phyloP scores from a whole-genome alignment of 2,888 invertebrate species.

The Ophion obscuratus region DNA sequence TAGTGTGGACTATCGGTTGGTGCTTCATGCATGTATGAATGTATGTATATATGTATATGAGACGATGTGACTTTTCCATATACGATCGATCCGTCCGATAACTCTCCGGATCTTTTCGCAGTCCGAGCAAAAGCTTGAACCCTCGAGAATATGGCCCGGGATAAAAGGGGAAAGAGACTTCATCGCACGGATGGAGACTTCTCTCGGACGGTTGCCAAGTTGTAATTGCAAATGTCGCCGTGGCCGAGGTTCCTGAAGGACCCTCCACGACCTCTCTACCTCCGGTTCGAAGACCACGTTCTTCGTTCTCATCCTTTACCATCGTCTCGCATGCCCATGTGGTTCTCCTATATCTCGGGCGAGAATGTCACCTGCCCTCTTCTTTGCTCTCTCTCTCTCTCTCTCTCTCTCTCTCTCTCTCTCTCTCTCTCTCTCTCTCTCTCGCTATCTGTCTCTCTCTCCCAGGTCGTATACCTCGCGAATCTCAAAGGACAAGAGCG shows the following conservation, averaged over 20 bases:
- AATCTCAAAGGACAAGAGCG: slow-evolving; percentile 66
- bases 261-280: slow-evolving; percentile 44
- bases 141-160: slow-evolving; percentile 44
- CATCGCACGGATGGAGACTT: slow-evolving; percentile 36
- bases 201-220: slow-evolving; percentile 65
- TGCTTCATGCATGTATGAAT: background rate
- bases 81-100: slow-evolving; percentile 59
- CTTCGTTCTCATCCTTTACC: slow-evolving; percentile 48
- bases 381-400: slow-evolving; percentile 15
- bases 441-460: slow-evolving; percentile 11
- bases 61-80: slow-evolving; percentile 40
- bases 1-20: slow-evolving; percentile 31
- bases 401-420: slow-evolving; percentile 25
- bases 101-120: slow-evolving; percentile 44
- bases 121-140: slow-evolving; percentile 46
- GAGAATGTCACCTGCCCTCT: slow-evolving; percentile 32
- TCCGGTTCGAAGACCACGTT: slow-evolving; percentile 50
- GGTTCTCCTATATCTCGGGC: slow-evolving; percentile 38
- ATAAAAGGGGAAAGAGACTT: slow-evolving; percentile 28
- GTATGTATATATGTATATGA: background rate
- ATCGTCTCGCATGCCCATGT: slow-evolving; percentile 37
- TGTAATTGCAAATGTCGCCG: slow-evolving; percentile 73
- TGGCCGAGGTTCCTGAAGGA: slow-evolving; percentile 62
- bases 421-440: slow-evolving; percentile 4
- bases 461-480: slow-evolving; percentile 27